Evolutionary conservation across 2,797 vertebrate species (phyloP).

Genomic region (Mionectes olivaceus): DNA sequence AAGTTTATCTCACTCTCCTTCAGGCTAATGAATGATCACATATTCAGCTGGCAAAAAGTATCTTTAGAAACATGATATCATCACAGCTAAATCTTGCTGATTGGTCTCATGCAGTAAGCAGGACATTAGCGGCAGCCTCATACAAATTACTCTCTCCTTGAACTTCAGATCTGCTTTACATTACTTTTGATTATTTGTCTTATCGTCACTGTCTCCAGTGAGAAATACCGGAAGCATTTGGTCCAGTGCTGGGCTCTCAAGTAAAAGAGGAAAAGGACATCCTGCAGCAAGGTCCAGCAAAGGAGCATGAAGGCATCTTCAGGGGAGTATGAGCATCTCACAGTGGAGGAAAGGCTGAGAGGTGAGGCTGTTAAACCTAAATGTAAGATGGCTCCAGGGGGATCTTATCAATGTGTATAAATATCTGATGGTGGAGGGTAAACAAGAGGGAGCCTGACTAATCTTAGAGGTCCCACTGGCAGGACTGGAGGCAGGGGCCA

Average conservation of each 20-base stretch:
- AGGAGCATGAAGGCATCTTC: background rate
- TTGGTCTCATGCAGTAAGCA: background rate
- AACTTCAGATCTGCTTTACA: background rate
- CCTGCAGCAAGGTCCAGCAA: background rate
- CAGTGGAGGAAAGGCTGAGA: background rate
- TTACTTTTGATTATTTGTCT: background rate
- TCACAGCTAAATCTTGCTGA: background rate
- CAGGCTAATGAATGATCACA: background rate
- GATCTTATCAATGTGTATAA: background rate
- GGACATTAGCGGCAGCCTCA: background rate
- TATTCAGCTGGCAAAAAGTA: background rate
- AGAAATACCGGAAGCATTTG: background rate
- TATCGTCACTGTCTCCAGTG: background rate
- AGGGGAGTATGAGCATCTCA: background rate
- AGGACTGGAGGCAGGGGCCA: background rate
- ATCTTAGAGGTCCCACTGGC: background rate
- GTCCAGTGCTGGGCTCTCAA: background rate
- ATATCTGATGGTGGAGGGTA: background rate
- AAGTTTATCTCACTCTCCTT: background rate
- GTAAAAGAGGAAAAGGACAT: background rate
- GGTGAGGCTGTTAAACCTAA: background rate
- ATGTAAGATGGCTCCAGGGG: background rate
- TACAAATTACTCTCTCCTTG: background rate
- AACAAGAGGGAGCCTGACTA: background rate
- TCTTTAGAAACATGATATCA: conserved; percentile 24